Conservation (phyloP, 2,888 invertebrate species). For the Rapana venosa region DNA sequence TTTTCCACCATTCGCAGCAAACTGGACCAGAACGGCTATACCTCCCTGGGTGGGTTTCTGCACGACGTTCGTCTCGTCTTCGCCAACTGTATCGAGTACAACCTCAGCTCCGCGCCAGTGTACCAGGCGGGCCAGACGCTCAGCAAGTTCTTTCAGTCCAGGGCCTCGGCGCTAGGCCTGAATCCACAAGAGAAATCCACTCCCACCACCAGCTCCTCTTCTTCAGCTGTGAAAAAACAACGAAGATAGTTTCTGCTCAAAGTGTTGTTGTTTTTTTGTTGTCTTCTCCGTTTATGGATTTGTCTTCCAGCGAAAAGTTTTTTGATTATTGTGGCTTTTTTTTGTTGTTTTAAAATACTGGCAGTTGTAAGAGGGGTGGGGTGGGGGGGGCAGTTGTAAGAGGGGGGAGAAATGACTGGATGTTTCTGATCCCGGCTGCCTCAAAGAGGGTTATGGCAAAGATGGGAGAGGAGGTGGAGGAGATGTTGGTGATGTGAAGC, state of each 20-base stretch:
- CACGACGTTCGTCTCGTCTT: conserved; percentile 90
- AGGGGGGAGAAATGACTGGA: no score
- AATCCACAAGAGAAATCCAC: conserved; percentile 50
- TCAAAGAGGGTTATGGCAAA: no score
- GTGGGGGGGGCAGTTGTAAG: no score
- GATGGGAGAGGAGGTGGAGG: no score
- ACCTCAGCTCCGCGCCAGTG: conserved; percentile 79
- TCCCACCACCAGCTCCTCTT: conserved; percentile 2
- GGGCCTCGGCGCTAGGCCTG: conserved; percentile 65
- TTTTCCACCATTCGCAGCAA: conserved; percentile 92
- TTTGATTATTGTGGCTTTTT: no score
- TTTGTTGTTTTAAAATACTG: no score
- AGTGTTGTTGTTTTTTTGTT: no score
- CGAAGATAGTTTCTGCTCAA: conserved; percentile 2
- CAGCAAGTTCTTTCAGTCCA: conserved; percentile 71
- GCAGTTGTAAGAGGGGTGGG: no score
- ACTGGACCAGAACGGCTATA: conserved; percentile 88
- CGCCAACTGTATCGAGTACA: conserved; percentile 93
- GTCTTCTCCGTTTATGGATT: no score
- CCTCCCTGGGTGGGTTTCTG: conserved; percentile 86
- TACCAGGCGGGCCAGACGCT: conserved; percentile 72
- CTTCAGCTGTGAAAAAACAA: conserved; percentile 45
- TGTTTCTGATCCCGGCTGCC: no score
- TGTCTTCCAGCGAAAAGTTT: no score
- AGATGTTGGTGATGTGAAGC: no score